phyloP scores from a whole-genome alignment of 2,888 invertebrate species.

The Strigamia transsilvanica region DNA sequence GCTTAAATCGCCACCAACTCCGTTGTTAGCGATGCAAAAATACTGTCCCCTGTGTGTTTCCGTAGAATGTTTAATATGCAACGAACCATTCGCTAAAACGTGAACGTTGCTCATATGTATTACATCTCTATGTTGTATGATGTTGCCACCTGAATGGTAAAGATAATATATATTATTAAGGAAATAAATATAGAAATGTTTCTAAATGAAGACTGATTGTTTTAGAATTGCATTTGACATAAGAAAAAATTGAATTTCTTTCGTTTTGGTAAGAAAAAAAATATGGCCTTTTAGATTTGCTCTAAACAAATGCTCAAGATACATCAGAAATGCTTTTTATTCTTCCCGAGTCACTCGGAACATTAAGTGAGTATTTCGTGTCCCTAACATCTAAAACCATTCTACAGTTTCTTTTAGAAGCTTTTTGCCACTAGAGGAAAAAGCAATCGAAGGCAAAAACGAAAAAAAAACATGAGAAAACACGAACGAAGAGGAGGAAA shows the following conservation, averaged over 20 bases:
- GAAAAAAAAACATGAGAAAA: neutral
- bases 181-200: neutral
- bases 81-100: conserved; percentile 51
- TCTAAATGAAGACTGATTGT: neutral
- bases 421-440: conserved; percentile 10
- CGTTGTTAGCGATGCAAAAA: conserved; percentile 64
- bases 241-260: neutral
- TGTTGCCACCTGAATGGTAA: conserved; percentile 18
- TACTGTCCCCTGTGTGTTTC: conserved; percentile 62
- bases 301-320: conserved; percentile 10
- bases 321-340: conserved; percentile 24
- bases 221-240: neutral
- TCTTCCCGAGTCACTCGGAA: conserved; percentile 25
- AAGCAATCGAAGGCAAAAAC: neutral
- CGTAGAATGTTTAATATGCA: conserved; percentile 51
- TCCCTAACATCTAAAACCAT: conserved; percentile 33
- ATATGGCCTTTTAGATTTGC: neutral
- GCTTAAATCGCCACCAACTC: conserved; percentile 64
- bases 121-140: conserved; percentile 52
- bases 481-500: conserved; percentile 10
- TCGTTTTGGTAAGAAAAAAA: neutral
- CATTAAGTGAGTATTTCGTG: conserved; percentile 23
- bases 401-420: conserved; percentile 35
- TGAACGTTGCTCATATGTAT: conserved; percentile 48
- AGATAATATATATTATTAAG: neutral